A percentile compares a stretch with the other conserved stretches of the same genome.
Evolutionary conservation across 2,797 vertebrate genomes (phyloP).

Genomic region (Hydrolagus colliei): DNA sequence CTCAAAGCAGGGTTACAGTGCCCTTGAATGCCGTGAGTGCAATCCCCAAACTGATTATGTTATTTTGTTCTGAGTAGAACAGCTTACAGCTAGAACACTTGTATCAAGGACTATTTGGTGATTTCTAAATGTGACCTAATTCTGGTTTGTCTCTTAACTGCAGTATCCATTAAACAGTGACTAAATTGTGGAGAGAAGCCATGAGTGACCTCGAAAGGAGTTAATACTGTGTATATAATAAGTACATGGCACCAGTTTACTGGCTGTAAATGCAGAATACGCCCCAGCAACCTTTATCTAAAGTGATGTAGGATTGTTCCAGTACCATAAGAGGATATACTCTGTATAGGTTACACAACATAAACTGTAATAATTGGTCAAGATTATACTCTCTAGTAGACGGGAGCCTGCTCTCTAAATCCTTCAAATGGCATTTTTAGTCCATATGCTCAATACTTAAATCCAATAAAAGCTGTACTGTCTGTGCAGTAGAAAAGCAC

Average conservation of each 20-base stretch:
- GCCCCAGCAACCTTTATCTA: neutral
- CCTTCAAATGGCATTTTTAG: neutral
- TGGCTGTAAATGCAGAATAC: neutral
- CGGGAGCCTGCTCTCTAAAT: neutral
- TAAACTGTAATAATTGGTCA: neutral
- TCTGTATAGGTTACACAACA: neutral
- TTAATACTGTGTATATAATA: neutral
- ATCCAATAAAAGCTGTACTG: neutral
- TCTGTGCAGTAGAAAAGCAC: neutral
- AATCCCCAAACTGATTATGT: neutral
- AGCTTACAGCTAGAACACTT: conserved; percentile 1
- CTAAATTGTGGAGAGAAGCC: neutral
- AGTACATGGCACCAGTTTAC: neutral
- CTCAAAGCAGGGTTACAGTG: neutral
- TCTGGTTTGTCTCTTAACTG: neutral
- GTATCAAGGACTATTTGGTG: neutral
- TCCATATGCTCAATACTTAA: neutral
- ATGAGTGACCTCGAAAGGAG: neutral
- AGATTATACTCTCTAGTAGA: neutral
- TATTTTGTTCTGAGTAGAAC: neutral
- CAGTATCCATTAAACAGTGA: neutral
- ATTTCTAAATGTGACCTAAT: neutral
- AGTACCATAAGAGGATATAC: neutral
- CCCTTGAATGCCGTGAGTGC: neutral
- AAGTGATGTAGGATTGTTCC: neutral